Evolutionary conservation across 2,797 vertebrate species (phyloP).

Genomic region (Hylomyscus alleni): DNA sequence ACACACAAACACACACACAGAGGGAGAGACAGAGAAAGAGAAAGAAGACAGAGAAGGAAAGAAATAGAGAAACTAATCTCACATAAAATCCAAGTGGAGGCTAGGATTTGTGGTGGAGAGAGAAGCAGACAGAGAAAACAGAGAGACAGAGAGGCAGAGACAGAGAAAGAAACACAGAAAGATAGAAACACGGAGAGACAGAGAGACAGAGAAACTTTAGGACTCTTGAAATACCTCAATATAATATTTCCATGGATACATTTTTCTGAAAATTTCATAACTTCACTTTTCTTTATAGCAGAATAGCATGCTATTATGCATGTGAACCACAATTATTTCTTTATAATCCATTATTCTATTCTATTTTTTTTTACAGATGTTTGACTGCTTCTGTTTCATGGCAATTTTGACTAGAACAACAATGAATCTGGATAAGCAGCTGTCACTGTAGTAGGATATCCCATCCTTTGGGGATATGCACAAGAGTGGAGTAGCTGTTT

Average conservation of each 20-base stretch:
- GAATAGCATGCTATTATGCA: background rate
- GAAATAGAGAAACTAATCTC: background rate
- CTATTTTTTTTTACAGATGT: background rate
- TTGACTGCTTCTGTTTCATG: background rate
- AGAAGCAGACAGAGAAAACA: background rate
- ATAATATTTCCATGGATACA: background rate
- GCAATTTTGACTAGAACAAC: background rate
- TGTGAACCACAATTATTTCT: background rate
- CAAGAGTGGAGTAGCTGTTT: background rate
- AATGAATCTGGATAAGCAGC: background rate
- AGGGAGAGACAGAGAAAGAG: no score
- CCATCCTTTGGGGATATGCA: background rate
- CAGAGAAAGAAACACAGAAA: background rate
- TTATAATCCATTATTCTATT: background rate
- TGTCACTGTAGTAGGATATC: background rate
- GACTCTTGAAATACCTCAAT: background rate
- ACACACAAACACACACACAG: background rate
- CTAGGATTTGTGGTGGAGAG: background rate
- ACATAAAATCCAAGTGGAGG: background rate
- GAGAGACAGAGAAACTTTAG: background rate
- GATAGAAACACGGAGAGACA: fast-evolving
- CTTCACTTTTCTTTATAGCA: background rate
- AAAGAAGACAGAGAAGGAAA: no score
- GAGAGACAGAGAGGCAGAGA: fast-evolving
- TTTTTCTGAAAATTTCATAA: background rate